Evolutionary conservation across 2,888 invertebrate genomes (phyloP), one percentile per base, ranked within the genome.

Genomic region (Trachelus tabidus): DNA sequence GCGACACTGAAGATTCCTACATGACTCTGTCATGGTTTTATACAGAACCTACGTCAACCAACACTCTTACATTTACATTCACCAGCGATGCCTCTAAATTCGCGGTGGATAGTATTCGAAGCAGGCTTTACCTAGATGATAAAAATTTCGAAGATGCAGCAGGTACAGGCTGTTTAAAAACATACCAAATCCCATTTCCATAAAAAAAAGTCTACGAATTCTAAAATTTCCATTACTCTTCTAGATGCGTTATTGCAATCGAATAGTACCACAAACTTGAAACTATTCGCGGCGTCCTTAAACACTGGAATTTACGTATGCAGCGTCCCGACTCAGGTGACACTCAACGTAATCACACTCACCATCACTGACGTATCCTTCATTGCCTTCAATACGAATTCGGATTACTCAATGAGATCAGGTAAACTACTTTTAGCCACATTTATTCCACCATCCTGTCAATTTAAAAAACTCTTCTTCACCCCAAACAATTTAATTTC

Each of bases 341-440:
- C 68, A 1, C 76, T 77, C 0, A 73, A 73, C 3, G 11, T 81
- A 4, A 71, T 84, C n/a, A 76, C 37, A 12, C 37, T 86, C 4
- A 76, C 74, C 11, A 82, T 89, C 37, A 79, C 34, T 9, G 68
- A 86, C 23, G 81, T 86, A 4, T 73, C 80, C 2, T 68, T 89
- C 15, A 87, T 87, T 30, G 83, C 85, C 11, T 88, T 85, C 78
- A 88, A 87, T 73, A 69, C 69, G 3, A 79, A 82, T 1, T 6
- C 56, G 1, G 75, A 77, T 34, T 3, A 83, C 3, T 75, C 81
- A 3, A 40, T 75, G 11, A 83, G 73, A 76, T 73, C 77, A 79
- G 87, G 89, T 87, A 79, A 78, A 31, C 34, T 33, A 12, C 30
- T 71, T 71, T 33, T 2, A 56, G 9, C 23, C 56, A 56, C 9